phyloP scores from a whole-genome alignment of 2,113 vertebrate genomes.

The human (Homo sapiens) region GRCh38 chr1:23527501-23528000 shows the following conservation, averaged over 20 bases:
- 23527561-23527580: not conserved
- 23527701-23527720: not conserved
- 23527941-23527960: no score
- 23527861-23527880: not conserved
- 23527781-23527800: not conserved
- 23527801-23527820: slow-evolving; percentile 3
- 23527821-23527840: not conserved
- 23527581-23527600: not conserved
- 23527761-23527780: not conserved
- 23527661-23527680: not conserved
- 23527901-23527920: no score
- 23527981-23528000: no score
- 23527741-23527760: not conserved
- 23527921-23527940: no score
- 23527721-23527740: not conserved
- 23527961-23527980: no score
- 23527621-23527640: not conserved
- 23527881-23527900: no score
- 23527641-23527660: not conserved
- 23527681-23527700: not conserved
- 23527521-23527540: not conserved
- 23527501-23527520: not conserved
- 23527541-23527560: not conserved
- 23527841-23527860: not conserved
- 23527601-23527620: not conserved